phyloP scores from a whole-genome alignment of 2,888 invertebrate species.

The Minunthozetes semirufus region DNA sequence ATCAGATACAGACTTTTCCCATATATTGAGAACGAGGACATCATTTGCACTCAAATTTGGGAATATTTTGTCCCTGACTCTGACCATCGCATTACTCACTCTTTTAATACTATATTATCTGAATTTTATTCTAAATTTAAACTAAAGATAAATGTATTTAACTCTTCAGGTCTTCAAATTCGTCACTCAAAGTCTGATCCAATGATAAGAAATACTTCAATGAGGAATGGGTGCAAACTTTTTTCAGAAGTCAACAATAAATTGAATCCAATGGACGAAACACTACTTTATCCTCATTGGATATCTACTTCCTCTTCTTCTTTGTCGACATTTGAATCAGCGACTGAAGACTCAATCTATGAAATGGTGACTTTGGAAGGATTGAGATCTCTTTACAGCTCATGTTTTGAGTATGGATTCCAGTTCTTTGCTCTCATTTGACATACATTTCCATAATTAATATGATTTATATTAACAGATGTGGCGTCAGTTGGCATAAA shows the following conservation, averaged over 20 bases:
- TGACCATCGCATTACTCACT: no score
- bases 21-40: no score
- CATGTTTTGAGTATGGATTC: conserved; percentile 59
- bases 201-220: conserved; percentile 5
- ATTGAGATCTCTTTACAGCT: conserved; percentile 62
- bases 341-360: conserved; percentile 6
- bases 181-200: conserved; percentile 31
- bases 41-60: no score
- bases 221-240: neutral
- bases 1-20: no score
- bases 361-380: conserved; percentile 55
- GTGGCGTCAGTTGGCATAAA: conserved; percentile 72
- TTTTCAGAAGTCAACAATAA: neutral
- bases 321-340: neutral
- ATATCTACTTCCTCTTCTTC: conserved; percentile 4
- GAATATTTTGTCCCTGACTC: no score
- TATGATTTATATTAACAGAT: conserved; percentile 51
- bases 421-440: neutral
- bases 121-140: neutral
- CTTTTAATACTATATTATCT: neutral
- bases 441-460: neutral
- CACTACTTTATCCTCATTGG: conserved; percentile 23
- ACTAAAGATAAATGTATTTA: neutral
- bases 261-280: neutral
- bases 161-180: neutral